phyloP scores from a whole-genome alignment of 2,888 invertebrate genomes.

The Machimus atricapillus region DNA sequence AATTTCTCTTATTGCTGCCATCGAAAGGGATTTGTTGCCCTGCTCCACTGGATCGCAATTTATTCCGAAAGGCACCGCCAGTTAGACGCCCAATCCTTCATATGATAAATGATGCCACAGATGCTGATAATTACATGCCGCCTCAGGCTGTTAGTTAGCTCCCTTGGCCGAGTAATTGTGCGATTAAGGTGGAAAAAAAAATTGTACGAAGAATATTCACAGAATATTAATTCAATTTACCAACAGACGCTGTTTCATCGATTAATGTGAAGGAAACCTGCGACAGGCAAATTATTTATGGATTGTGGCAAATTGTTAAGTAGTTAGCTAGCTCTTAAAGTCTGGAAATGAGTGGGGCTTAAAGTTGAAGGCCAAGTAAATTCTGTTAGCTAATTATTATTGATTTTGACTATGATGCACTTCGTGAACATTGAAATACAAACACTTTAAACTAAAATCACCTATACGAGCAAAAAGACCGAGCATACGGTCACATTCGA shows the following conservation, averaged over 20 bases:
- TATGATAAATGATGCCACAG: neutral
- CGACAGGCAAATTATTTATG: neutral
- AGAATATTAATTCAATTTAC: neutral
- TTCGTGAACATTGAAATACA: no score
- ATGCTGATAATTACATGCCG: neutral
- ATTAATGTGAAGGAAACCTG: neutral
- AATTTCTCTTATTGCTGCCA: neutral
- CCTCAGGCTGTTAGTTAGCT: neutral
- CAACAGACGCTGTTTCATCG: neutral
- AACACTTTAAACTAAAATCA: no score
- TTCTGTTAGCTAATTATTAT: neutral
- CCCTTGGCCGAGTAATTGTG: neutral
- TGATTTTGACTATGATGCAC: neutral
- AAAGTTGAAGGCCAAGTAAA: neutral
- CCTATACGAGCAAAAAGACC: no score
- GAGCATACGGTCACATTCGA: no score
- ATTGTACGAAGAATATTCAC: neutral
- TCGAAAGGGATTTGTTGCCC: neutral
- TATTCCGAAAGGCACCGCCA: neutral
- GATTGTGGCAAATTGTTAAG: neutral
- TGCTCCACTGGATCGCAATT: neutral
- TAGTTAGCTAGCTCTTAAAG: neutral
- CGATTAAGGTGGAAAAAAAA: neutral
- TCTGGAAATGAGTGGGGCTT: neutral
- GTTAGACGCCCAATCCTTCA: neutral